These are phyloP conservation scores for Schizaphis graminum DNA, from an alignment of 2,888 invertebrate genomes.

Conservation along the genomic window DNA sequence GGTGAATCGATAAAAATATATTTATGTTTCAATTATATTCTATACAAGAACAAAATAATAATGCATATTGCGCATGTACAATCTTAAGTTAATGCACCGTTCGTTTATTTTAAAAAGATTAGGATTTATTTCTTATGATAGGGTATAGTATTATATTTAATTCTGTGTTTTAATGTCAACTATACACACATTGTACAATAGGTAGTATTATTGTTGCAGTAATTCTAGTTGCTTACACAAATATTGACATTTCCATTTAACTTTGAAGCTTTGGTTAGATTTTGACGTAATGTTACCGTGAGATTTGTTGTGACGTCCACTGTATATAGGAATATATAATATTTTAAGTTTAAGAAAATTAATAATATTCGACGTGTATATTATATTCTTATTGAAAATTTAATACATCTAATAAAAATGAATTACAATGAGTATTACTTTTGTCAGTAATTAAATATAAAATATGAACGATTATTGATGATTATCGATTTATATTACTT, in stretches of 20 bases:
- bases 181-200: neutral
- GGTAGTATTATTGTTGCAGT: neutral
- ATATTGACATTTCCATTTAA: neutral
- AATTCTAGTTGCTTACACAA: neutral
- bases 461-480: neutral
- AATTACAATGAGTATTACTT: neutral
- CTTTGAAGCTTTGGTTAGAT: neutral
- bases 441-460: neutral
- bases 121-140: conserved; percentile 38
- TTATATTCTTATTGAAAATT: neutral
- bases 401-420: neutral
- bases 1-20: conserved; percentile 44
- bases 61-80: neutral
- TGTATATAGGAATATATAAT: neutral
- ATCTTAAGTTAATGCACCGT: conserved; percentile 30
- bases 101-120: conserved; percentile 18
- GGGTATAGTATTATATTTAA: neutral
- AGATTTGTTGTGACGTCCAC: neutral
- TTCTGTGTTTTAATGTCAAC: conserved; percentile 22
- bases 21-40: neutral
- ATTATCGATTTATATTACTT: neutral
- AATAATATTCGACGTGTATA: neutral
- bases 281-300: neutral
- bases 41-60: neutral
- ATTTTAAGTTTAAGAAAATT: neutral